Conservation (phyloP, 2,113 vertebrate genomes). For the Callaeas wilsoni region DNA sequence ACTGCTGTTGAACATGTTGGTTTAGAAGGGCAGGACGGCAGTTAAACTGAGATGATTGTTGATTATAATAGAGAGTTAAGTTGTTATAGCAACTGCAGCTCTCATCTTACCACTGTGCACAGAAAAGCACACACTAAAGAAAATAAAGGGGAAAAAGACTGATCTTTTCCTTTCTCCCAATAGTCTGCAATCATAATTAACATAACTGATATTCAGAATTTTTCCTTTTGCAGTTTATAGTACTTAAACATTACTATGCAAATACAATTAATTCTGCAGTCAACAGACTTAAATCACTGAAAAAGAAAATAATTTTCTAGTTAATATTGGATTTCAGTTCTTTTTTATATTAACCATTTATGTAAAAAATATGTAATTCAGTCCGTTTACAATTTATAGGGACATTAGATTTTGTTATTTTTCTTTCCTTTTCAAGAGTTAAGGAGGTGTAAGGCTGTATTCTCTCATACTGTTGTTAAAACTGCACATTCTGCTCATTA, state of each 20-base stretch:
- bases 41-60: conserved; percentile 25
- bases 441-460: background rate
- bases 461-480: background rate
- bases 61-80: conserved; percentile 31
- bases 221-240: background rate
- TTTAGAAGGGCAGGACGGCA: conserved; percentile 14
- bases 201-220: background rate
- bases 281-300: background rate
- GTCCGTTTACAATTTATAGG: background rate
- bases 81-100: conserved; percentile 59
- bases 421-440: background rate
- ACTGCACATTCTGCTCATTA: background rate
- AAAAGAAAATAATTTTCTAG: background rate
- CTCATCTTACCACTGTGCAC: background rate
- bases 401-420: background rate
- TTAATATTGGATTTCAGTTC: background rate
- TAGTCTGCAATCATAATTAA: background rate
- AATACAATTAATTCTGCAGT: conserved; percentile 30
- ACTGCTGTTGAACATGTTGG: background rate
- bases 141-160: background rate
- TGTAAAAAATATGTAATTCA: background rate
- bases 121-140: background rate
- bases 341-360: background rate
- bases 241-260: background rate
- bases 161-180: background rate